These are phyloP conservation scores for Dynastes tityus DNA, from an alignment of 2,888 invertebrate species.

Conservation along the genomic window DNA sequence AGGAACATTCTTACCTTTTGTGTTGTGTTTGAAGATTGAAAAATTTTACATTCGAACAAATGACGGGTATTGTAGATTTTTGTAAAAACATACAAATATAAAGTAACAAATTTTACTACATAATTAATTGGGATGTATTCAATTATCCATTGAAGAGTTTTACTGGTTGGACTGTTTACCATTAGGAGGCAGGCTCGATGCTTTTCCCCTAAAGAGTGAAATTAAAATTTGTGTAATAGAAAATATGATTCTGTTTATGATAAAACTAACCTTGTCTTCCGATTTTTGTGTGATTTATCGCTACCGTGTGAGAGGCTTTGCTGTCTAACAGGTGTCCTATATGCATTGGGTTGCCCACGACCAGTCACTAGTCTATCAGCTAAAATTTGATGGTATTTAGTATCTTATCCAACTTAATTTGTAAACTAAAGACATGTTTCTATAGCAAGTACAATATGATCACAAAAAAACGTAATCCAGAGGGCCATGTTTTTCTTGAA, in stretches of 20 bases:
- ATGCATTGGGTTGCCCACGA: conserved; percentile 37
- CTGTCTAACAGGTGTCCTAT: conserved; percentile 37
- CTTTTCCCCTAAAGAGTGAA: conserved; percentile 32
- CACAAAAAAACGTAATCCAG: too few species aligned
- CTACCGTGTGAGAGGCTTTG: conserved; percentile 36
- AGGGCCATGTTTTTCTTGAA: too few species aligned
- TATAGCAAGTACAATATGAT: too few species aligned
- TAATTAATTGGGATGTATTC: conserved; percentile 28
- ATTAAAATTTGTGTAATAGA: neutral
- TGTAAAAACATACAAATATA: conserved; percentile 48
- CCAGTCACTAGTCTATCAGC: conserved; percentile 39
- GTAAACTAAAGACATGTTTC: neutral
- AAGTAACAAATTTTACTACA: conserved; percentile 38
- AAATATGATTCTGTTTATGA: too few species aligned
- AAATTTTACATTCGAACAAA: conserved; percentile 39
- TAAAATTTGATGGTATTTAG: neutral
- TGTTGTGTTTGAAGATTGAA: conserved; percentile 39
- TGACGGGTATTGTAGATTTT: conserved; percentile 28
- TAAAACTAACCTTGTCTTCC: conserved; percentile 33
- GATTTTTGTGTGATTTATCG: conserved; percentile 37
- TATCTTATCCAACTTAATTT: neutral
- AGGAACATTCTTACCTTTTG: conserved; percentile 50
- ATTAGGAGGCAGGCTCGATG: conserved; percentile 36
- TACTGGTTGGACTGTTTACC: conserved; percentile 49
- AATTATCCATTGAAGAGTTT: conserved; percentile 22